Base-by-base conservation (phyloP, 2,888 invertebrate genomes). In the Caenorhabditis becei region DNA sequence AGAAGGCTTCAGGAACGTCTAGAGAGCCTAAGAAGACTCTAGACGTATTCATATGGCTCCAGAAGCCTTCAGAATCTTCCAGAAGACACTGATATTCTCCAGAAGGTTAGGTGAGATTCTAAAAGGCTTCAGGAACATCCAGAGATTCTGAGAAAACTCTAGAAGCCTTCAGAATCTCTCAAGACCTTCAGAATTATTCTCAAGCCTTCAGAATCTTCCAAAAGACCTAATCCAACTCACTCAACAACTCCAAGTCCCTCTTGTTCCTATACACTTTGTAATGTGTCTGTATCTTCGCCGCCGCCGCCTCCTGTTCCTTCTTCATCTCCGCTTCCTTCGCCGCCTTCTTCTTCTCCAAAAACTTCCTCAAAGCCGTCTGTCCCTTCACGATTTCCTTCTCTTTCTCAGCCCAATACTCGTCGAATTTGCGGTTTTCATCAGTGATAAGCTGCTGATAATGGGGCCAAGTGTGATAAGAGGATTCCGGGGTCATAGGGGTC, bases 181-280 rank as follows among this genome's bases (percentile, higher is more conserved):
- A n/a, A n/a, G n/a, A n/a, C n/a, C n/a, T n/a, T n/a, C n/a, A n/a
- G n/a, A n/a, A n/a, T n/a, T n/a, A n/a, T n/a, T n/a, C n/a, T n/a
- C n/a, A n/a, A n/a, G n/a, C n/a, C n/a, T n/a, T n/a, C n/a, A n/a
- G n/a, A n/a, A n/a, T n/a, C n/a, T n/a, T n/a, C n/a, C n/a, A n/a
- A n/a, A n/a, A n/a, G n/a, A n/a, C 3, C 3, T 2, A 37, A 53
- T 18, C 2, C 14, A 35, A 75, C 86, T 83, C 49, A 87, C 87
- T 87, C 20, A 87, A 62, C 63, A 77, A 69, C 23, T 82, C 71
- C 35, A 80, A 44, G 69, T 87, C 85, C 70, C 77, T 83, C 18
- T 63, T 69, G 37, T 78, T 70, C 32, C 84, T 44, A 49, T 86
- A 85, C 35, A 72, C 63, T 67, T 82, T 84, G 62, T 85, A 87